A percentile compares a stretch with the other conserved stretches of the same genome.
Conservation (phyloP, 2,113 vertebrate species). For the Picathartes gymnocephalus region DNA sequence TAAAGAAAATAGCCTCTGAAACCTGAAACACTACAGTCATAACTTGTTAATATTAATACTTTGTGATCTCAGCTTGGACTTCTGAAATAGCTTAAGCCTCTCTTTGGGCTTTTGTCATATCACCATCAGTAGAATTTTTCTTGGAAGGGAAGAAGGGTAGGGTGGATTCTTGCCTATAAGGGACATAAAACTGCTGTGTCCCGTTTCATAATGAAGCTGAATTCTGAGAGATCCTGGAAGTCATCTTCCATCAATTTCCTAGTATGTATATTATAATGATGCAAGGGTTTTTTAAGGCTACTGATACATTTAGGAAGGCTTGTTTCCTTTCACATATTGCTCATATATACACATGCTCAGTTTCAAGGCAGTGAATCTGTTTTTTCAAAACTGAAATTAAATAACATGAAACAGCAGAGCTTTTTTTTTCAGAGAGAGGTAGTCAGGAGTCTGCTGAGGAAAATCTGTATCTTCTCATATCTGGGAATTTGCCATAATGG, state of each 20-base stretch:
- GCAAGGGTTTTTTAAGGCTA: background rate
- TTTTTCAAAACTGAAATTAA: background rate
- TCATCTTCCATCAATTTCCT: background rate
- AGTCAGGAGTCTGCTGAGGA: background rate
- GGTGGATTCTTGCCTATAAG: background rate
- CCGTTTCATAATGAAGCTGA: background rate
- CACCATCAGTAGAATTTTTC: background rate
- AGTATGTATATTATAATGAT: background rate
- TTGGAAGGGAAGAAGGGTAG: background rate
- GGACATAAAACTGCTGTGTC: rapidly evolving
- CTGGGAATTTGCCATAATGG: background rate
- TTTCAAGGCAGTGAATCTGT: background rate
- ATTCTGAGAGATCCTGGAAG: background rate
- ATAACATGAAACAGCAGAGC: background rate
- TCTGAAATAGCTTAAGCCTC: background rate
- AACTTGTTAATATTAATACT: background rate
- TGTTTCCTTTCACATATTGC: background rate
- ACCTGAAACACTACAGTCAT: background rate
- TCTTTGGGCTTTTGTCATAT: background rate
- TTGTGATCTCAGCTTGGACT: background rate
- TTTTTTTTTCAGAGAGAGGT: background rate
- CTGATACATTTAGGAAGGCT: background rate
- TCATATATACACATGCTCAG: background rate
- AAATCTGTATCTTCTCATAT: background rate
- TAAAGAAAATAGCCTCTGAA: background rate